A percentile compares a stretch with the other conserved stretches of the same genome.
phyloP scores from a whole-genome alignment of 2,888 invertebrate genomes.

The Margaritifera margaritifera region DNA sequence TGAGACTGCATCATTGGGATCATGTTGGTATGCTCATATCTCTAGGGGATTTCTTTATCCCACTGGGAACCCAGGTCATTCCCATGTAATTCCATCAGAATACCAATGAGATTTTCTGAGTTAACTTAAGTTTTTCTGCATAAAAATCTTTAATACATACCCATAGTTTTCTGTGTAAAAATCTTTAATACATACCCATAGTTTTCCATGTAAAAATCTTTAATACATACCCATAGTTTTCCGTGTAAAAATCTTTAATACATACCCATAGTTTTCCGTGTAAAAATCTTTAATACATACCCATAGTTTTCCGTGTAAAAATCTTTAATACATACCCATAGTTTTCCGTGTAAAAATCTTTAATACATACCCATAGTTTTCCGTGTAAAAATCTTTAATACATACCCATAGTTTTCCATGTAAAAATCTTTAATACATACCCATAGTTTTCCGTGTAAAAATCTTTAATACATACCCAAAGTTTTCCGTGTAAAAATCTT shows the following conservation, averaged over 20 bases:
- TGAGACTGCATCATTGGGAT: too few relatives aligned
- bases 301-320: slow-evolving; percentile 95
- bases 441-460: slow-evolving; percentile 95
- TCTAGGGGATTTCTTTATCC: too few relatives aligned
- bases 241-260: too few relatives aligned
- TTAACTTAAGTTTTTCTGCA: too few relatives aligned
- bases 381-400: too few relatives aligned
- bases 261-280: too few relatives aligned
- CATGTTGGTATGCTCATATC: too few relatives aligned
- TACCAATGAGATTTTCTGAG: neutral
- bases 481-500: neutral
- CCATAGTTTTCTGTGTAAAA: slow-evolving; percentile 95
- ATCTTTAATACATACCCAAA: too few relatives aligned
- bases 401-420: too few relatives aligned
- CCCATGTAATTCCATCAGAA: neutral
- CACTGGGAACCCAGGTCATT: too few relatives aligned
- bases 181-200: too few relatives aligned
- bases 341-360: neutral
- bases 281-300: slow-evolving; percentile 74
- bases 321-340: too few relatives aligned
- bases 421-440: slow-evolving; percentile 74
- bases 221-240: slow-evolving; percentile 86
- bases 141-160: slow-evolving; percentile 74
- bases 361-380: slow-evolving; percentile 86
- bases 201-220: neutral